Evolutionary conservation across 2,113 vertebrate genomes (phyloP).

Genomic region (Ophthalmolycus amberensis): DNA sequence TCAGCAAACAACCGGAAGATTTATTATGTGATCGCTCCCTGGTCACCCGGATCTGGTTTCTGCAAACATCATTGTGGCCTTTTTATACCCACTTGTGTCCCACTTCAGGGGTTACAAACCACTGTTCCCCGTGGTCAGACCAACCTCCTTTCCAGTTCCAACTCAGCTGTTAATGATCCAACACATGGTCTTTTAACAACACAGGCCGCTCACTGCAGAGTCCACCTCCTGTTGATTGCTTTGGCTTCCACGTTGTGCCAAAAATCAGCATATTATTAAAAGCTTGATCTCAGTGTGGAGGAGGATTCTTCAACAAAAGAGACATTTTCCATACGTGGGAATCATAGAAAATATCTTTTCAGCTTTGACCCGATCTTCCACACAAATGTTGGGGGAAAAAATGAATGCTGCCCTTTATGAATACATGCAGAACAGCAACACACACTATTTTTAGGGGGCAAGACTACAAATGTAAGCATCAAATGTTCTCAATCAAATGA

Average conservation of each 20-base stretch:
- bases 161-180: constrained; percentile 49
- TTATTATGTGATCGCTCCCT: constrained; percentile 37
- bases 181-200: constrained; percentile 32
- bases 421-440: constrained; percentile 5
- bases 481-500: constrained; percentile 50
- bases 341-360: constrained; percentile 9
- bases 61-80: constrained; percentile 20
- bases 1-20: constrained; percentile 31
- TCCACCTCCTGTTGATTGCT: background rate
- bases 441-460: constrained; percentile 24
- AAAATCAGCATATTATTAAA: background rate
- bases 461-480: constrained; percentile 19
- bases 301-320: background rate
- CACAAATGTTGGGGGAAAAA: background rate
- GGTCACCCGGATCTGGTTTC: constrained; percentile 50
- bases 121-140: constrained; percentile 31
- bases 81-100: constrained; percentile 31
- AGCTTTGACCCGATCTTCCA: constrained; percentile 18
- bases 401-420: background rate
- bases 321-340: background rate
- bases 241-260: background rate
- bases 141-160: constrained; percentile 26
- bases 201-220: constrained; percentile 1
- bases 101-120: constrained; percentile 25
- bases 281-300: background rate